Base-by-base conservation (phyloP, 2,113 vertebrate genomes). In the Siniperca knerii region DNA sequence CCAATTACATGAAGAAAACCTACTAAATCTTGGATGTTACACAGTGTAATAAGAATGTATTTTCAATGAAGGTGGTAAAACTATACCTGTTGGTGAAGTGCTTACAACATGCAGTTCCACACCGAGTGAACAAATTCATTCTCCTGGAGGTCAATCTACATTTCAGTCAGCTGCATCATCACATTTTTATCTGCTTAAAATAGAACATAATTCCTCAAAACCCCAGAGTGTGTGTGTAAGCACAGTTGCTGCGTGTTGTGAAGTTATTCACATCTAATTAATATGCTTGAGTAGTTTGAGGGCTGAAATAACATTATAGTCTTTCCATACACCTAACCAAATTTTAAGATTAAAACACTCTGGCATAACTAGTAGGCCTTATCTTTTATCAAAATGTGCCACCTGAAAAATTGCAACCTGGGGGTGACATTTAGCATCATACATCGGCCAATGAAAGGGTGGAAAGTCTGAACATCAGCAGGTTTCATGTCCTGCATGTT, bases 391-490 rank as follows among this genome's bases (percentile, higher is more conserved):
- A 78, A 25, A 86, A 91, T 87, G 54, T 80, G 54, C 62, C 82
- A 88, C 86, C 65, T 75, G 88, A 92, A 73, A 88, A 89, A 87
- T 73, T 83, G 80, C 84, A 84, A 87, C 83, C 84, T 91, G 73
- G 67, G 82, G 82, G 85, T 94, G 93, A 92, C 93, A 95, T 95
- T 94, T 93, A 87, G 79, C 70, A 52, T 85, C 82, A 80, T 42
- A 73, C 61, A 60, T 48, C 69, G 80, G 81, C 77, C 33, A 50
- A 82, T 81, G 85, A 90, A 85, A 86, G 73, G 66, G 58, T 67
- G 75, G 75, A 93, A 93, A 90, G 65, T 74, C 79, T 79, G 57
- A 81, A 60, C 89, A 90, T 96, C 94, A 95, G 94, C 95, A 94
- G 90, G 87, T 92, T 94, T 75, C 74, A 33, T 76, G 89, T 89